These are phyloP conservation scores for Dynastes tityus DNA, from an alignment of 2,888 invertebrate genomes.

Conservation along the genomic window DNA sequence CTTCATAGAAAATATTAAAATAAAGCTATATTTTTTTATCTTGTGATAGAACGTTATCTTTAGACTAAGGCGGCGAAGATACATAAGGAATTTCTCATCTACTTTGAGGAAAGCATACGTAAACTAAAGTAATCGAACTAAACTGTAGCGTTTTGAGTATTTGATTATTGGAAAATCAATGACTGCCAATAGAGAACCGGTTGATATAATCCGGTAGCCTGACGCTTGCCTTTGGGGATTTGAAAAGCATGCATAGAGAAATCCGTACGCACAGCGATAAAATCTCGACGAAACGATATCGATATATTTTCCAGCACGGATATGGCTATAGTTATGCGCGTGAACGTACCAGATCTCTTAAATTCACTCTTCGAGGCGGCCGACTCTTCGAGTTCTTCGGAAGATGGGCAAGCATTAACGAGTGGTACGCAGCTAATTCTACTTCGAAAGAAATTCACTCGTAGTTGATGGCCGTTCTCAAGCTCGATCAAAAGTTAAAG, in stretches of 20 bases:
- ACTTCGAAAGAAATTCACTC: conserved; percentile 19
- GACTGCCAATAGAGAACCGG: conserved; percentile 15
- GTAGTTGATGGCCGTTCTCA: too few species aligned
- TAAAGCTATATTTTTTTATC: too few species aligned
- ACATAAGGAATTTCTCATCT: neutral
- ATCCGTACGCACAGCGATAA: conserved; percentile 31
- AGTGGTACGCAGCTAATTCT: conserved; percentile 17
- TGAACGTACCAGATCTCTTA: conserved; percentile 25
- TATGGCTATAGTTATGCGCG: conserved; percentile 41
- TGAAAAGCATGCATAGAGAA: conserved; percentile 36
- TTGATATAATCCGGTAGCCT: conserved; percentile 34
- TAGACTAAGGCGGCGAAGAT: too few species aligned
- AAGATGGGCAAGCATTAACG: conserved; percentile 34
- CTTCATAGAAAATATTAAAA: too few species aligned
- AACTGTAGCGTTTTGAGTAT: neutral
- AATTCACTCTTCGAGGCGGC: conserved; percentile 23
- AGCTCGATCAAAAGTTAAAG: too few species aligned
- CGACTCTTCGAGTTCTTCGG: conserved; percentile 30
- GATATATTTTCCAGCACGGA: conserved; percentile 33
- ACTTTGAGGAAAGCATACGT: neutral
- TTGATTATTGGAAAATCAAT: conserved; percentile 17
- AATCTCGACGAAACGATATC: conserved; percentile 35
- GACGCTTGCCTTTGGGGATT: conserved; percentile 20
- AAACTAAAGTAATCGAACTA: neutral
- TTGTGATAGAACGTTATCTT: too few species aligned